Evolutionary conservation across 1,140 invertebrate species (phyloP).

Genomic region (Cotesia glomerata): DNA sequence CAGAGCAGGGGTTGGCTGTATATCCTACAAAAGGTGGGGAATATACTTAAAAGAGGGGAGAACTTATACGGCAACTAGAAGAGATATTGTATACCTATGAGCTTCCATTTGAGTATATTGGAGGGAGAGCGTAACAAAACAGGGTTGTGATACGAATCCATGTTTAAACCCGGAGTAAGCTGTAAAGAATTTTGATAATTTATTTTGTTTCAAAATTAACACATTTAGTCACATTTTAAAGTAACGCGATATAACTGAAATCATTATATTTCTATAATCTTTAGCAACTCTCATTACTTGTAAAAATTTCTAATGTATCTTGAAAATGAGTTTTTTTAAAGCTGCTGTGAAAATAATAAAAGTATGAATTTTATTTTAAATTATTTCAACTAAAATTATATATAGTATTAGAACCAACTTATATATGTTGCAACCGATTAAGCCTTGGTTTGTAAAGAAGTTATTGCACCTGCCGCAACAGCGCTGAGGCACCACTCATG

Average conservation of each 20-base stretch:
- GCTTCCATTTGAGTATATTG: conserved; percentile 33
- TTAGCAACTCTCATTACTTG: too few species aligned
- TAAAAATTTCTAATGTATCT: too few species aligned
- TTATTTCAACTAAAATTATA: not conserved
- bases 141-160: conserved; percentile 59
- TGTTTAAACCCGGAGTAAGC: conserved; percentile 49
- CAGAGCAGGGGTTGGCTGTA: conserved; percentile 57
- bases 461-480: conserved; percentile 60
- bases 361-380: not conserved
- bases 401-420: not conserved
- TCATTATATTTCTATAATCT: too few species aligned
- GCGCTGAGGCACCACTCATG: conserved; percentile 60
- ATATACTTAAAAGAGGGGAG: conserved; percentile 28
- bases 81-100: conserved; percentile 14
- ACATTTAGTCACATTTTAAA: too few species aligned
- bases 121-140: conserved; percentile 44
- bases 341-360: too few species aligned
- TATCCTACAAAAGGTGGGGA: conserved; percentile 43
- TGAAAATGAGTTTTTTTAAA: too few species aligned
- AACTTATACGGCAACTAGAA: conserved; percentile 27
- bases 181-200: not conserved
- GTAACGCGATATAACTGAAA: too few species aligned
- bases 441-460: conserved; percentile 28
- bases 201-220: too few species aligned
- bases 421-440: not conserved